Evolutionary conservation across 2,888 invertebrate genomes (phyloP), one percentile per base, ranked within the genome.

Genomic region (Brachyptera putata): DNA sequence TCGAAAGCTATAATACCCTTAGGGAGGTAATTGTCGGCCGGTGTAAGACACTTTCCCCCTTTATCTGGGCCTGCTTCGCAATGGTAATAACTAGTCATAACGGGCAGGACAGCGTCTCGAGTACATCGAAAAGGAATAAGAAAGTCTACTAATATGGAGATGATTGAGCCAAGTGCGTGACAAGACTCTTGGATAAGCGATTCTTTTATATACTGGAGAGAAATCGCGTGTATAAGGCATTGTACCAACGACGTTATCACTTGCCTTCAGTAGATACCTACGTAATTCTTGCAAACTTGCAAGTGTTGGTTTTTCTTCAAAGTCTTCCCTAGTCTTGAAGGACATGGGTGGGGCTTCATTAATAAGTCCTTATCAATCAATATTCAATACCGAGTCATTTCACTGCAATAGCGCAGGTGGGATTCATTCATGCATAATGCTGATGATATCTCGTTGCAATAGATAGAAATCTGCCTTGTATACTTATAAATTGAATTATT

Each of bases 301-400:
- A n/a, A n/a, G n/a, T n/a, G n/a, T n/a, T n/a, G 11, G 30, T 30
- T 30, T 30, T 11, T 30, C 30, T 11, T 30, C 7, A 5, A 30
- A 30, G 30, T 30, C 30, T 30, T 30, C 30, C 30, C 30, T 30
- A 30, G 30, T 11, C 30, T 2, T 13, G 46, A 46, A 46, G 46
- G 46, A 21, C 46, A 46, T 11, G 46, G 46, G 46, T 46, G 46
- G 46, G 46, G 46, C 46, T 46, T 46, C 46, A 18, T 46, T 46
- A 46, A 46, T 46, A 21, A 16, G 22, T 16, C n/a, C 46, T 46
- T 24, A 41, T 41, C 21, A 41, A 3, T 18, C 41, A 18, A 41
- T 46, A 46, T 24, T 46, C 46, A 46, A 46, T 46, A 46, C 46
- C 21, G 46, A 24, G 21, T 46, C 5, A 24, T 41, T 41, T 18